Evolutionary conservation across 2,888 invertebrate genomes (phyloP).

Genomic region (Rambutsinella grinnellia): DNA sequence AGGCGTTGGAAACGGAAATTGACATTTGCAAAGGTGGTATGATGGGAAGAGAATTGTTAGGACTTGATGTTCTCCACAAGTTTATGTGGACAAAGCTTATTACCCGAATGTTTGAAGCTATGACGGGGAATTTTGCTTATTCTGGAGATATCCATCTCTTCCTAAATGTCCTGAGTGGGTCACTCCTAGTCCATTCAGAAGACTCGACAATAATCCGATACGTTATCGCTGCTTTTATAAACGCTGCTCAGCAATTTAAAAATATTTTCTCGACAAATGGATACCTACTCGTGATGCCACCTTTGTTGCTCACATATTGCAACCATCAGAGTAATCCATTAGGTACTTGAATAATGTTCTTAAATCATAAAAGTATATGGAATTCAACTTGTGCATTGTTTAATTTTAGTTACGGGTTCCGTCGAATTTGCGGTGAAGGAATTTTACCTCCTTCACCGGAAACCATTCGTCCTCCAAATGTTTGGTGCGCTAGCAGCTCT

Average conservation of each 20-base stretch:
- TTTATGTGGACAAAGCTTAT: slow-evolving; percentile 98
- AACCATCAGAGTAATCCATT: slow-evolving; percentile 93
- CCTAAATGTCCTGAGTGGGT: slow-evolving; percentile 94
- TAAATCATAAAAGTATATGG: background rate
- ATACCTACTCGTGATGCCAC: slow-evolving; percentile 98
- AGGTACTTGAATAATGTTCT: too few relatives aligned
- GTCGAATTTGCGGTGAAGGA: slow-evolving; percentile 99
- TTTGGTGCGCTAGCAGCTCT: slow-evolving; percentile 98
- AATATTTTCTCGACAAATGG: slow-evolving; percentile 98
- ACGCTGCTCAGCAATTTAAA: slow-evolving; percentile 97
- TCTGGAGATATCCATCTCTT: slow-evolving; percentile 98
- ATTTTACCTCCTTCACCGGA: slow-evolving; percentile 97
- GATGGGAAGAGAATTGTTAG: slow-evolving; percentile 89
- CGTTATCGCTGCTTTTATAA: slow-evolving; percentile 97
- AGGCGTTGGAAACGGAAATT: slow-evolving; percentile 96
- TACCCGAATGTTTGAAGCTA: slow-evolving; percentile 96
- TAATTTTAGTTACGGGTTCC: slow-evolving; percentile 82
- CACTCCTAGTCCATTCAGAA: slow-evolving; percentile 95
- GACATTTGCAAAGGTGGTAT: slow-evolving; percentile 91
- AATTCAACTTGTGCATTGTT: slow-evolving; percentile 4
- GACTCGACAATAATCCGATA: slow-evolving; percentile 95
- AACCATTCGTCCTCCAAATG: slow-evolving; percentile 99
- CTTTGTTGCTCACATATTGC: slow-evolving; percentile 94
- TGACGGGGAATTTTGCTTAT: slow-evolving; percentile 97
- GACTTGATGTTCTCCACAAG: slow-evolving; percentile 95